These are phyloP conservation scores for Asbolus verrucosus DNA, from an alignment of 1,140 invertebrate genomes.

Conservation along the genomic window DNA sequence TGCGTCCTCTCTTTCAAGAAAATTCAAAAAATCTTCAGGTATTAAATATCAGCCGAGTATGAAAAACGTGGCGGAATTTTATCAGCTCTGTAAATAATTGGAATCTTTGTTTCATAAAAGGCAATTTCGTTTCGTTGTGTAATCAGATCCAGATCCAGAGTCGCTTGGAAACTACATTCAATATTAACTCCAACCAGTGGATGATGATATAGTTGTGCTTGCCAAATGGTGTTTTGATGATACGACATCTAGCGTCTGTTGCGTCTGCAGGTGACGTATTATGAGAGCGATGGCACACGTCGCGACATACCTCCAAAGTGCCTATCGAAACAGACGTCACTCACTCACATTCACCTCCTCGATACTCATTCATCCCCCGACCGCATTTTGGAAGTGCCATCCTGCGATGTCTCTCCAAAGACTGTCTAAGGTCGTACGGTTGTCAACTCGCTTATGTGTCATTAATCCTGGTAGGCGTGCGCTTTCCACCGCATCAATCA, in stretches of 20 bases:
- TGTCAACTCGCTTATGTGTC: conserved; percentile 43
- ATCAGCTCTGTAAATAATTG: too few species aligned
- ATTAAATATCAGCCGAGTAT: too few species aligned
- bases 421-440: conserved; percentile 27
- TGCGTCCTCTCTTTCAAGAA: too few species aligned
- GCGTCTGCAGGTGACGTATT: conserved; percentile 41
- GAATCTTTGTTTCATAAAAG: too few species aligned
- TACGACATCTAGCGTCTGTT: conserved; percentile 40
- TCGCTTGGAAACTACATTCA: not conserved
- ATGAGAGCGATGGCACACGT: conserved; percentile 24
- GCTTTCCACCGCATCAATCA: conserved; percentile 6
- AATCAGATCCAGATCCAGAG: too few species aligned
- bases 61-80: too few species aligned
- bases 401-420: conserved; percentile 34
- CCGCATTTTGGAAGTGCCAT: conserved; percentile 35
- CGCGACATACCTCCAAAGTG: conserved; percentile 25
- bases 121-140: too few species aligned
- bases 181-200: not conserved
- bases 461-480: conserved; percentile 37
- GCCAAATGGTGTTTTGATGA: conserved; percentile 44
- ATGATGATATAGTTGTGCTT: conserved; percentile 39
- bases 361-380: conserved; percentile 30
- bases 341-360: conserved; percentile 43
- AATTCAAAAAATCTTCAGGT: too few species aligned
- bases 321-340: conserved; percentile 45